Percentiles rank a stretch among this genome's conserved stretches.
Evolutionary conservation across 2,113 vertebrate species (phyloP).

Genomic region (Verasper variegatus): DNA sequence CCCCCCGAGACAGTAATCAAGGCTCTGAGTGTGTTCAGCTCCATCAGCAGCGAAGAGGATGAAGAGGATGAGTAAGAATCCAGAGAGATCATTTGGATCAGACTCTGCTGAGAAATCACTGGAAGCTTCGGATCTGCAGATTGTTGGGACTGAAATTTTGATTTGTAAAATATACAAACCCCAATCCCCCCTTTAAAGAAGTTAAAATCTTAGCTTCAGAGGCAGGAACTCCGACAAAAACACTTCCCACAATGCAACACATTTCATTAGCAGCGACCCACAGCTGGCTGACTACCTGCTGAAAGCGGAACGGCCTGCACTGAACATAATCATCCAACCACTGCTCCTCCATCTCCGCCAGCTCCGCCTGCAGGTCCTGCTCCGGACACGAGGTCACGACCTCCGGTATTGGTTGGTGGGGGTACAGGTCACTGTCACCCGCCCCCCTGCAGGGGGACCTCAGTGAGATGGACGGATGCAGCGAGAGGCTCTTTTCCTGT

Average conservation of each 20-base stretch:
- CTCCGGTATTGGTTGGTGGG: conserved; percentile 50
- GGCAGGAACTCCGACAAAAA: neutral
- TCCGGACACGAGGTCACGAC: conserved; percentile 75
- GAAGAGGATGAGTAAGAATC: neutral
- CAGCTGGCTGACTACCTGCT: conserved; percentile 81
- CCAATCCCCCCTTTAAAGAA: no score
- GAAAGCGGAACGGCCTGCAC: conserved; percentile 86
- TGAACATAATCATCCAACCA: conserved; percentile 90
- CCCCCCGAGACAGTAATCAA: conserved; percentile 28
- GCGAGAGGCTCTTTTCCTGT: conserved; percentile 19
- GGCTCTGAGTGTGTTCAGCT: conserved; percentile 8
- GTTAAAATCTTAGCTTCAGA: no score
- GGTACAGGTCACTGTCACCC: conserved; percentile 43
- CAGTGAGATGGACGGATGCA: neutral
- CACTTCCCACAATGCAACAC: neutral
- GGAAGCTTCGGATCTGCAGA: neutral
- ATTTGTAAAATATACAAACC: no score
- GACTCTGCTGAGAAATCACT: neutral
- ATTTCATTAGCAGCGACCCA: neutral
- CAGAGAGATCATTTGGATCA: neutral
- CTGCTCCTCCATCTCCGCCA: conserved; percentile 88
- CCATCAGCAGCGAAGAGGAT: conserved; percentile 2
- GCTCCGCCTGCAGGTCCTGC: conserved; percentile 81
- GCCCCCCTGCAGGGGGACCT: conserved; percentile 22
- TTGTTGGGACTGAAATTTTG: neutral